Percentiles rank a stretch among this genome's conserved stretches.
These are phyloP conservation scores for Chaetops frenatus DNA, from an alignment of 2,113 vertebrate species.

Conservation along the genomic window DNA sequence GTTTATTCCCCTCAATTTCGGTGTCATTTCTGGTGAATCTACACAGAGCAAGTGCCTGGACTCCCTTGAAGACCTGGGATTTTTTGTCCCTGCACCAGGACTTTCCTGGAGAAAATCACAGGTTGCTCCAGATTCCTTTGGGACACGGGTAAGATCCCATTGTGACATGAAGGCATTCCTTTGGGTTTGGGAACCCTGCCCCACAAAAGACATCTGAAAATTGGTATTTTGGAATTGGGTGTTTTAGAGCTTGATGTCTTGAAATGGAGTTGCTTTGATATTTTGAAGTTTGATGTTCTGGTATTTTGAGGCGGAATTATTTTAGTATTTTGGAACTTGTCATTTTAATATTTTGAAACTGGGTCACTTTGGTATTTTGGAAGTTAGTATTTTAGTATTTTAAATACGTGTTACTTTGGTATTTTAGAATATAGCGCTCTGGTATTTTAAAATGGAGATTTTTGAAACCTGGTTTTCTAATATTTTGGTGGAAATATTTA, in stretches of 20 bases:
- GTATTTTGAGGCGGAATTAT: neutral
- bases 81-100: fast-evolving
- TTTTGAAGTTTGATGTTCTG: neutral
- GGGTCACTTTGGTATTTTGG: neutral
- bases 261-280: neutral
- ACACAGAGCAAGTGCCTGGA: fast-evolving
- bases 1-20: neutral
- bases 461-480: neutral
- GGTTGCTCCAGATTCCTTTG: neutral
- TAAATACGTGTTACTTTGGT: neutral
- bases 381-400: neutral
- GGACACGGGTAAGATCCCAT: neutral
- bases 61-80: neutral
- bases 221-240: neutral
- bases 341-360: neutral
- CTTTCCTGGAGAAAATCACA: neutral
- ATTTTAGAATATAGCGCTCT: neutral
- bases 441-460: neutral
- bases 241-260: neutral
- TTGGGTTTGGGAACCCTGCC: neutral
- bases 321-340: neutral
- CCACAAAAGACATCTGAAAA: neutral
- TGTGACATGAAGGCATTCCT: neutral
- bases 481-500: neutral
- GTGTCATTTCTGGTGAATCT: neutral